Percentiles rank a stretch among this genome's conserved stretches.
Evolutionary conservation across 2,888 invertebrate genomes (phyloP).

Genomic region (Saturnia japonica): DNA sequence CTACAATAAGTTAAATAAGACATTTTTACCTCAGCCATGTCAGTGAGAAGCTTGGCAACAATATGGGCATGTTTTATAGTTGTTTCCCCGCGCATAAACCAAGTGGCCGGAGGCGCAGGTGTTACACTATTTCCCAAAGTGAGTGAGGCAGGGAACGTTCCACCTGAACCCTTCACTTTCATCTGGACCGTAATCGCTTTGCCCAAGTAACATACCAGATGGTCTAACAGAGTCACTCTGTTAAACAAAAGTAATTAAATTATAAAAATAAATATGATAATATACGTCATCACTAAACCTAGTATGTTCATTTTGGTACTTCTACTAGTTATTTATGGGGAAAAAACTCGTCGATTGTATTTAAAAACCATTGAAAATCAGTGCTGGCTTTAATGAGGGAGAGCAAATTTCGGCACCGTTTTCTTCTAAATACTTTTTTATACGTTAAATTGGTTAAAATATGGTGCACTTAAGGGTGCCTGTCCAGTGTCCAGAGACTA

Average conservation of each 20-base stretch:
- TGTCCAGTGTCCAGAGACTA: no score
- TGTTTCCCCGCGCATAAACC: slow-evolving; percentile 95
- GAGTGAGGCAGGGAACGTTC: slow-evolving; percentile 69
- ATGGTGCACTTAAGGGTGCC: no score
- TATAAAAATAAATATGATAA: no score
- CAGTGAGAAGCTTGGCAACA: slow-evolving; percentile 92
- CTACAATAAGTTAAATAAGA: background rate
- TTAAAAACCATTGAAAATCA: no score
- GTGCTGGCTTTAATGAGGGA: no score
- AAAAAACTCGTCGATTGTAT: no score
- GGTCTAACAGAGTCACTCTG: slow-evolving; percentile 91
- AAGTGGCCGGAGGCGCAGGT: slow-evolving; percentile 67
- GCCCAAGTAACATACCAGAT: slow-evolving; percentile 94
- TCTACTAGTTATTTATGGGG: no score
- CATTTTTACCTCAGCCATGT: slow-evolving; percentile 91
- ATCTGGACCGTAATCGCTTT: slow-evolving; percentile 95
- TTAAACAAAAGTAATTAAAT: slow-evolving; percentile 5
- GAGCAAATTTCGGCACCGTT: no score
- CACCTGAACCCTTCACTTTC: slow-evolving; percentile 81
- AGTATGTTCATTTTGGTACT: no score
- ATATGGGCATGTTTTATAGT: slow-evolving; percentile 93
- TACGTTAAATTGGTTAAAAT: no score
- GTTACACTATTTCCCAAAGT: slow-evolving; percentile 79
- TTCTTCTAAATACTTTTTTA: no score
- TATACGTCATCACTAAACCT: no score